Conservation (phyloP, 2,888 invertebrate species). For the Heliconius charithonia region DNA sequence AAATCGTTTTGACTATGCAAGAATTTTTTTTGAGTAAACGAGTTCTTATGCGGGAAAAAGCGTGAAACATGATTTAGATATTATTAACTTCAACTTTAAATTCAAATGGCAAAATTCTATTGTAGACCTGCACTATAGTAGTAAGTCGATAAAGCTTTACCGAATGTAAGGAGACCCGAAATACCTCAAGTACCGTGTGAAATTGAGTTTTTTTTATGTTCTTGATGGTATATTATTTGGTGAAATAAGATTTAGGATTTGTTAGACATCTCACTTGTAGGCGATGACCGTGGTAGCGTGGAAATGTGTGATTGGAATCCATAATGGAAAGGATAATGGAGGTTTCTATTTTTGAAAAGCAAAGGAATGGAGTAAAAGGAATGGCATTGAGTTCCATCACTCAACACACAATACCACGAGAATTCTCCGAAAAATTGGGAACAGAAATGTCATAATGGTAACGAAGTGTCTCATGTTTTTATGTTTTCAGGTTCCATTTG, state of each 20-base stretch:
- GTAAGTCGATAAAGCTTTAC: background rate
- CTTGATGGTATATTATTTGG: constrained; percentile 22
- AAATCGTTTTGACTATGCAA: too few species aligned
- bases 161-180: constrained; percentile 37
- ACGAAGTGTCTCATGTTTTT: too few species aligned
- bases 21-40: too few species aligned
- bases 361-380: too few species aligned
- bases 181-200: constrained; percentile 34
- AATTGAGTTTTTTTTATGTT: constrained; percentile 32
- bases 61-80: background rate
- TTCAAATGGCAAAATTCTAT: background rate
- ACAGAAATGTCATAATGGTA: too few species aligned
- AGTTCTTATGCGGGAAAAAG: background rate
- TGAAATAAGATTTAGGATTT: constrained; percentile 19
- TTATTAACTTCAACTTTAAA: background rate
- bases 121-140: background rate
- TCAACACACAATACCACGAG: background rate
- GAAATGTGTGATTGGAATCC: background rate
- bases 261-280: constrained; percentile 7
- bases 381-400: background rate
- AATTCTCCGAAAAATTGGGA: too few species aligned
- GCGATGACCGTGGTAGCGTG: constrained; percentile 1
- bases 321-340: background rate
- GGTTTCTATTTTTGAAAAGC: background rate
- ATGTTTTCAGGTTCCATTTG: too few species aligned